phyloP scores from a whole-genome alignment of 2,797 vertebrate genomes.

The Xenentodon cancila region DNA sequence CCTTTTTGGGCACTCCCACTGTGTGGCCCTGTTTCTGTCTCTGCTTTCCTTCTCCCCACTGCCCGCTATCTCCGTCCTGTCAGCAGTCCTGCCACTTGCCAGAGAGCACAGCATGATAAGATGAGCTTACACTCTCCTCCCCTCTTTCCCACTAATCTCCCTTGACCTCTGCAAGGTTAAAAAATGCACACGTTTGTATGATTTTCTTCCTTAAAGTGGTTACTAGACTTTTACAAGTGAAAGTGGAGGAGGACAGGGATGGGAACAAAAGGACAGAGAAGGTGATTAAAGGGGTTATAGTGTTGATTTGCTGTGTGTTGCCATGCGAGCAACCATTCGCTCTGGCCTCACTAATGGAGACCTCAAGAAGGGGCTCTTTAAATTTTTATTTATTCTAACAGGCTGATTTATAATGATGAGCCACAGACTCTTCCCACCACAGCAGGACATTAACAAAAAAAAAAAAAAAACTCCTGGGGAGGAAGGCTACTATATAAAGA shows the following conservation, averaged over 20 bases:
- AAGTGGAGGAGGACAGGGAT: conserved; percentile 19
- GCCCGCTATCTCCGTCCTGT: conserved; percentile 69
- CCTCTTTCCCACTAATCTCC: conserved; percentile 58
- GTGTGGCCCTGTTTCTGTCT: conserved; percentile 63
- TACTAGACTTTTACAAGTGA: conserved; percentile 32
- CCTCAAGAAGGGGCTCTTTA: conserved; percentile 76
- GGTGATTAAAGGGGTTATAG: conserved; percentile 63
- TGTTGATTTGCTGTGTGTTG: conserved; percentile 73
- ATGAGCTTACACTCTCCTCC: conserved; percentile 56
- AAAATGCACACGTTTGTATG: conserved; percentile 28
- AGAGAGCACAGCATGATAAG: conserved; percentile 63
- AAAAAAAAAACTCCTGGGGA: conserved; percentile 60
- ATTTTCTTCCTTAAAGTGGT: conserved; percentile 17
- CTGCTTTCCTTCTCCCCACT: conserved; percentile 38
- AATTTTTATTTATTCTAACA: conserved; percentile 78
- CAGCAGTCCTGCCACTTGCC: conserved; percentile 60
- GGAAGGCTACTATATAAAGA: conserved; percentile 61
- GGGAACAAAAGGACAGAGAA: conserved; percentile 39
- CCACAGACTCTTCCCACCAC: conserved; percentile 56
- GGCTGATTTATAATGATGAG: conserved; percentile 82
- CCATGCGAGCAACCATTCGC: conserved; percentile 71
- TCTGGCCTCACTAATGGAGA: conserved; percentile 76
- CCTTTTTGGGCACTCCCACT: conserved; percentile 56
- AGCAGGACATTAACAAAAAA: conserved; percentile 52
- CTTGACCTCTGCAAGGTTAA: conserved; percentile 61